These are phyloP conservation scores for Enteromius viviparus DNA, from an alignment of 2,797 vertebrate genomes.

Conservation along the genomic window DNA sequence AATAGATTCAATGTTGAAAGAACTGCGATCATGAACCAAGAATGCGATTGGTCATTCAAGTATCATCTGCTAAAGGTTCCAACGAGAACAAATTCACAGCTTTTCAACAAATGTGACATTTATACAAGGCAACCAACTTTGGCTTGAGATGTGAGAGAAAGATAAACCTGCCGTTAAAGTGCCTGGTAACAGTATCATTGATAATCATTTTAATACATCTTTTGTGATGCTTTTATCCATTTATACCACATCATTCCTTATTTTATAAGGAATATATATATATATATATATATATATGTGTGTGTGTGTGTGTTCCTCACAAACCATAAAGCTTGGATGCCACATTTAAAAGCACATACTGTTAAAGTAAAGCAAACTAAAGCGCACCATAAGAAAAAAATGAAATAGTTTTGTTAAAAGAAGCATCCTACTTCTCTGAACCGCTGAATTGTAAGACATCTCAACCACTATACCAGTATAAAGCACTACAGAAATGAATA, in stretches of 20 bases:
- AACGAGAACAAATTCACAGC: conserved; percentile 26
- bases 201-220: conserved; percentile 41
- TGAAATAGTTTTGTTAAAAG: not conserved
- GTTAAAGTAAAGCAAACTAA: not conserved
- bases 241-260: conserved; percentile 46
- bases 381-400: not conserved
- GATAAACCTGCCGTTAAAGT: conserved; percentile 46
- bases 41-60: conserved; percentile 21
- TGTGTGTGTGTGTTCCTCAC: not conserved
- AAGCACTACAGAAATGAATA: conserved; percentile 35
- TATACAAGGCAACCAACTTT: conserved; percentile 38
- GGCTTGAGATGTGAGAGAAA: conserved; percentile 39
- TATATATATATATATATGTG: no score
- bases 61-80: conserved; percentile 33
- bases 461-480: conserved; percentile 6
- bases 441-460: conserved; percentile 11
- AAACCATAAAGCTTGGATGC: conserved; percentile 1
- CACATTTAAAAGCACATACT: not conserved
- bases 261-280: not conserved
- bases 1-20: conserved; percentile 22
- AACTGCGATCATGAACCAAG: conserved; percentile 2
- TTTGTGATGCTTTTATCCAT: conserved; percentile 38
- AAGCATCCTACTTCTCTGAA: not conserved
- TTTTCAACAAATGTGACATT: conserved; percentile 49
- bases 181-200: conserved; percentile 16